A percentile compares a stretch with the other conserved stretches of the same genome.
These are phyloP conservation scores for Coendou prehensilis DNA, from an alignment of 2,797 vertebrate species.

Conservation along the genomic window DNA sequence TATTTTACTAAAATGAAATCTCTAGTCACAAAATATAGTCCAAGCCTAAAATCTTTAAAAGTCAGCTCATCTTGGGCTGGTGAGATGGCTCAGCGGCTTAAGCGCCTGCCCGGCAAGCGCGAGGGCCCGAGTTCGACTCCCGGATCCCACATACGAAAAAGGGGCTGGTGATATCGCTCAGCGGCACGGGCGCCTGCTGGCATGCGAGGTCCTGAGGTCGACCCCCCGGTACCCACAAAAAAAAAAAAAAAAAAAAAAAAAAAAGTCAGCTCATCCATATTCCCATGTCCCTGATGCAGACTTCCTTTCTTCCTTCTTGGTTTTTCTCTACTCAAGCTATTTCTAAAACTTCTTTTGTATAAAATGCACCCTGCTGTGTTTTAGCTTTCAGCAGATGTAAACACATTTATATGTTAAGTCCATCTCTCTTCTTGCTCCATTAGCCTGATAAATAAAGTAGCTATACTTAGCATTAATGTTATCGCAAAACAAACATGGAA, in stretches of 20 bases:
- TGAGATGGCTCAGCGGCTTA: too few relatives aligned
- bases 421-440: neutral
- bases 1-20: constrained; percentile 13
- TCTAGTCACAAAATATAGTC: neutral
- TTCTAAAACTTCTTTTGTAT: constrained; percentile 43
- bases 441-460: neutral
- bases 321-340: neutral
- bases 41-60: neutral
- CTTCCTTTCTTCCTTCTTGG: neutral
- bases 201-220: too few relatives aligned
- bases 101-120: too few relatives aligned
- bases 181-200: too few relatives aligned
- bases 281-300: neutral
- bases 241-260: too few relatives aligned
- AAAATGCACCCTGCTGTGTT: neutral
- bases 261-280: neutral
- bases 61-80: neutral
- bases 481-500: neutral
- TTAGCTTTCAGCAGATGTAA: constrained; percentile 23
- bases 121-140: too few relatives aligned
- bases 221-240: too few relatives aligned
- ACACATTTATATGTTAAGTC: neutral
- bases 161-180: too few relatives aligned
- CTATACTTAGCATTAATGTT: neutral
- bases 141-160: too few relatives aligned